These are phyloP conservation scores for Thaleichthys pacificus DNA, from an alignment of 2,797 vertebrate genomes.

Conservation along the genomic window DNA sequence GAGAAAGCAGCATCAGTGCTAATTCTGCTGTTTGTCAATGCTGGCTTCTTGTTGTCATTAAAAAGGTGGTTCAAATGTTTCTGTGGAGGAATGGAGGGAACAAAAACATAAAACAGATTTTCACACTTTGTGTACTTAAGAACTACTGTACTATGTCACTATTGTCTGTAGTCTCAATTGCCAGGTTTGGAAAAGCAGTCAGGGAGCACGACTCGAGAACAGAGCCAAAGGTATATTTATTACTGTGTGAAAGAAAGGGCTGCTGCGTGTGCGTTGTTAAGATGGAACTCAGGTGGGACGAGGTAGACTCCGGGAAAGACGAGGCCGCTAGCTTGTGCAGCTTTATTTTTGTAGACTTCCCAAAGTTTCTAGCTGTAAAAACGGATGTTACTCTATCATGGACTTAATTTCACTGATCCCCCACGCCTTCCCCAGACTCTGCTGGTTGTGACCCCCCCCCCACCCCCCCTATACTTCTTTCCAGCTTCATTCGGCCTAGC, in stretches of 20 bases:
- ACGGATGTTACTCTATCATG: no score
- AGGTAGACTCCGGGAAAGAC: conserved; percentile 56
- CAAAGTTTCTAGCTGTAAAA: background rate
- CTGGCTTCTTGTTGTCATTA: conserved; percentile 22
- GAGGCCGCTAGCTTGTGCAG: background rate
- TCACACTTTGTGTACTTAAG: conserved; percentile 44
- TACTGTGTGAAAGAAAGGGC: conserved; percentile 31
- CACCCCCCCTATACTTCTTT: conserved; percentile 31
- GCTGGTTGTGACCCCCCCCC: conserved; percentile 39
- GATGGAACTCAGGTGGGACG: conserved; percentile 67
- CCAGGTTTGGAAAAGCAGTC: conserved; percentile 64
- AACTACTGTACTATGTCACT: no score
- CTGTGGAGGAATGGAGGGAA: conserved; percentile 49
- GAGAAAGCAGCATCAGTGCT: conserved; percentile 14
- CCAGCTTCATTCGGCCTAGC: conserved; percentile 54
- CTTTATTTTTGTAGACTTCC: no score
- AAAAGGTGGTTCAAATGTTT: conserved; percentile 15
- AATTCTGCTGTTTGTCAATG: conserved; percentile 17
- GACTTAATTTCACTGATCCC: conserved; percentile 36
- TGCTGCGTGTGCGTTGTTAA: conserved; percentile 33
- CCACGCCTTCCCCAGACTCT: conserved; percentile 37
- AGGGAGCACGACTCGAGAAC: conserved; percentile 51
- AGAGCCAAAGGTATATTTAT: conserved; percentile 62
- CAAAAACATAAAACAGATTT: conserved; percentile 49
- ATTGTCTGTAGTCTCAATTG: conserved; percentile 47